phyloP scores from a whole-genome alignment of 2,888 invertebrate species.

The Scaptomyza reducta region DNA sequence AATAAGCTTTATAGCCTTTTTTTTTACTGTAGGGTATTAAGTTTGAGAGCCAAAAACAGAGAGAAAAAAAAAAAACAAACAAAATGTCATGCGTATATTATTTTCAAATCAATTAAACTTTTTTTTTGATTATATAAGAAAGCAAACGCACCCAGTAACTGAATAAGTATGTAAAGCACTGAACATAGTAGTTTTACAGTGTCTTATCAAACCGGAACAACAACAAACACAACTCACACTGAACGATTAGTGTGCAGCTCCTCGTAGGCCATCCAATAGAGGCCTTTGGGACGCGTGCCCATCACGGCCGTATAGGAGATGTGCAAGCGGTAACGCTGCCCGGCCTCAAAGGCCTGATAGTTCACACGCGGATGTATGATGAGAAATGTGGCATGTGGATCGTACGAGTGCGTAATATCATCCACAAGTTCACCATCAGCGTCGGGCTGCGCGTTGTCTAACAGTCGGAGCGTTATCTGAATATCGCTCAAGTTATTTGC shows the following conservation, averaged over 20 bases:
- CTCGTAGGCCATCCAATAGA: slow-evolving; percentile 87
- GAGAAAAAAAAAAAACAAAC: neutral
- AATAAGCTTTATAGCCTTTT: neutral
- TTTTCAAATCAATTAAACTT: slow-evolving; percentile 31
- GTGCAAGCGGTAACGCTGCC: slow-evolving; percentile 77
- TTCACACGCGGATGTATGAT: slow-evolving; percentile 73
- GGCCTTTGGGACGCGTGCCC: slow-evolving; percentile 87
- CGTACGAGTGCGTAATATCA: slow-evolving; percentile 69
- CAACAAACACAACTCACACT: slow-evolving; percentile 71
- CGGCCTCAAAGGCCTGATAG: slow-evolving; percentile 75
- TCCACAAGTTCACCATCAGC: slow-evolving; percentile 53
- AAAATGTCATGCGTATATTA: slow-evolving; percentile 25
- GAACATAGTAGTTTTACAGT: slow-evolving; percentile 12
- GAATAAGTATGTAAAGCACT: slow-evolving; percentile 15
- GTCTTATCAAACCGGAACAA: slow-evolving; percentile 31
- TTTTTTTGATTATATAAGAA: slow-evolving; percentile 33
- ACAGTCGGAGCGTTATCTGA: slow-evolving; percentile 67
- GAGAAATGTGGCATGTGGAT: slow-evolving; percentile 64
- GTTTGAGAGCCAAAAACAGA: slow-evolving; percentile 31
- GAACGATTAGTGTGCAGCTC: slow-evolving; percentile 80
- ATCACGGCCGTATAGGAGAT: slow-evolving; percentile 87
- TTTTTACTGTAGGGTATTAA: slow-evolving; percentile 13
- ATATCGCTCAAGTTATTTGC: slow-evolving; percentile 74
- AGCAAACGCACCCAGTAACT: slow-evolving; percentile 28
- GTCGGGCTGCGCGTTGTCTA: slow-evolving; percentile 40